Evolutionary conservation across 1,140 invertebrate genomes (phyloP), one percentile per base, ranked within the genome.

Genomic region (Meloidogyne chitwoodi): DNA sequence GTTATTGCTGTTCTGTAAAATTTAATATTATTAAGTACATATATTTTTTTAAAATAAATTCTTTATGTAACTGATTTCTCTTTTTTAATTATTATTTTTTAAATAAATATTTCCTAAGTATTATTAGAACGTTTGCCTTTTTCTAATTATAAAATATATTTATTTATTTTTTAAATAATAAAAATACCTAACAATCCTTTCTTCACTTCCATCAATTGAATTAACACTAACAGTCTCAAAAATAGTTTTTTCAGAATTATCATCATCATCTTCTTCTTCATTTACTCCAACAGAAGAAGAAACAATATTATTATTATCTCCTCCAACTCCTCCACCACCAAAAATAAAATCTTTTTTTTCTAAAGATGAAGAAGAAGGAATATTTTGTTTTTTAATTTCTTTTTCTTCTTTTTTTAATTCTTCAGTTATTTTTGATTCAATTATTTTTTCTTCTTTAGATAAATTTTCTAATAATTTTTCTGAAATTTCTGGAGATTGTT

Each of bases 1-100:
- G 84, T 85, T 29, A 81, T 67, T 12, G 86, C 84, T 34, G 80
- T 74, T 34, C 84, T 77, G 6, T 77, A 79, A 48, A 84, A 79
- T n/a, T n/a, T n/a, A n/a, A n/a, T n/a, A n/a, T n/a, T n/a, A n/a
- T n/a, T n/a, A n/a, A n/a, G n/a, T n/a, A n/a, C n/a, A n/a, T n/a
- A n/a, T n/a, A n/a, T n/a, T 61, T 24, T 34, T 70, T 34, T 44
- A 31, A 41, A 64, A 4, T 27, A 64, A 27, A 64, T 64, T 4
- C n/a, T n/a, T n/a, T n/a, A n/a, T n/a, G n/a, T n/a, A n/a, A n/a
- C n/a, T n/a, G n/a, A n/a, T n/a, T n/a, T n/a, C n/a, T n/a, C n/a
- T n/a, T n/a, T n/a, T n/a, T n/a, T n/a, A n/a, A n/a, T n/a, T n/a
- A n/a, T n/a, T n/a, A n/a, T n/a, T n/a, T n/a, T n/a, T n/a, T n/a